Percentiles rank a stretch among this genome's conserved stretches.
These are phyloP conservation scores for Bombus terrestris DNA, from an alignment of 1,140 invertebrate species.

Conservation along the genomic window DNA sequence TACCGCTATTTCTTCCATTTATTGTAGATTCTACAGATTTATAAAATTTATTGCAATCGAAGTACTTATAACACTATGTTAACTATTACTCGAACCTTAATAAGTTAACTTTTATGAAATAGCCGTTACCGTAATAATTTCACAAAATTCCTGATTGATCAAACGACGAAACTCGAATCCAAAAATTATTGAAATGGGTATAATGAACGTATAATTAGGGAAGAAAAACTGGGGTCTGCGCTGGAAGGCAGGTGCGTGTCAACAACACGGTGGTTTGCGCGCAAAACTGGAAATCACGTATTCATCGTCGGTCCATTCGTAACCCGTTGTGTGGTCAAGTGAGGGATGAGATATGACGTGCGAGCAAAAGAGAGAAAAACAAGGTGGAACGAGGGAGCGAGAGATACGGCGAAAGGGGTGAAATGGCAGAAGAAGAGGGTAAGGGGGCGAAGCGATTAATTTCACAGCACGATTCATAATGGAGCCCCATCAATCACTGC, in stretches of 20 bases:
- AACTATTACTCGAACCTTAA: background rate
- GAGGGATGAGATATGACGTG: constrained; percentile 31
- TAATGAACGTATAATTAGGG: constrained; percentile 61
- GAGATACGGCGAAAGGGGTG: background rate
- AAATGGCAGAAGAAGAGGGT: background rate
- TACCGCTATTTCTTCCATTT: background rate
- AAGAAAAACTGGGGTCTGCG: constrained; percentile 53
- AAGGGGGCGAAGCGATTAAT: constrained; percentile 74
- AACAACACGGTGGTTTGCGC: constrained; percentile 42
- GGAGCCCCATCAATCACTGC: constrained; percentile 78
- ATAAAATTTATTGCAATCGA: background rate
- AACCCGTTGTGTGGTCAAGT: constrained; percentile 63
- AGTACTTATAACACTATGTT: too few relatives aligned
- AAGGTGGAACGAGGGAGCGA: background rate
- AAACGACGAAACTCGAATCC: background rate
- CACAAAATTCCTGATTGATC: background rate
- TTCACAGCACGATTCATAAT: constrained; percentile 78
- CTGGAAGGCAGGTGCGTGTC: constrained; percentile 58
- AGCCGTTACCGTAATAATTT: background rate
- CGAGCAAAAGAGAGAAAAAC: background rate
- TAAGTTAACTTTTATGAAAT: background rate
- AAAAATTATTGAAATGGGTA: background rate
- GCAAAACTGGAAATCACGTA: constrained; percentile 71
- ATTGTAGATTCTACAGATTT: background rate
- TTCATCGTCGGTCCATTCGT: constrained; percentile 72